These are phyloP conservation scores for Ariopsis seemanni DNA, from an alignment of 2,113 vertebrate genomes.

Conservation along the genomic window DNA sequence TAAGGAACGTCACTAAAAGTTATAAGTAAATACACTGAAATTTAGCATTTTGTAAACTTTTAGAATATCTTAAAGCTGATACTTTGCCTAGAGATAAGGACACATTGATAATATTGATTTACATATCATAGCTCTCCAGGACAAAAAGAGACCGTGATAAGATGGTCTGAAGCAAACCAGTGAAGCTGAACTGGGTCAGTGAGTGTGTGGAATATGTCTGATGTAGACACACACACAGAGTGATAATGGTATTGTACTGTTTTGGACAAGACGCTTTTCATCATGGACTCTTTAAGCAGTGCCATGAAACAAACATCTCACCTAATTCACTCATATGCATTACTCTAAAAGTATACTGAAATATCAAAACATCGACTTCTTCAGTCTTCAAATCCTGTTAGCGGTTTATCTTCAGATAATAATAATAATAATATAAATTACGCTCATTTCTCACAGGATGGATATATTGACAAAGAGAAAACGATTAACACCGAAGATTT, in stretches of 20 bases:
- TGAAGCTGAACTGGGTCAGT: not conserved
- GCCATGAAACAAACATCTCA: not conserved
- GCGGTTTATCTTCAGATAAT: not conserved
- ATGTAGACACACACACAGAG: not conserved
- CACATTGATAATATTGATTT: not conserved
- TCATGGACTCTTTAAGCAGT: not conserved
- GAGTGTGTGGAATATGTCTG: not conserved
- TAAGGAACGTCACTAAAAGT: too few species aligned
- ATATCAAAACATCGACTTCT: not conserved
- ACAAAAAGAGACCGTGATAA: not conserved
- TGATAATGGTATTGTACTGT: not conserved
- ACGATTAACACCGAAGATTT: too few species aligned
- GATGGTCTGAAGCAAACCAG: not conserved
- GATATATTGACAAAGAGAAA: not conserved
- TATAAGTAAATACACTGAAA: too few species aligned
- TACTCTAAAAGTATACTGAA: not conserved
- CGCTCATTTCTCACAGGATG: not conserved
- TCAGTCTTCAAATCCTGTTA: not conserved
- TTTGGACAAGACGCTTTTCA: not conserved
- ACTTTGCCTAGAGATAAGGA: not conserved
- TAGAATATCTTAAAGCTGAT: too few species aligned
- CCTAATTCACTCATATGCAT: not conserved
- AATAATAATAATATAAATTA: not conserved
- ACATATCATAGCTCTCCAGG: not conserved
- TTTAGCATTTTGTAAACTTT: too few species aligned